Conservation (phyloP, 2,888 invertebrate species). For the Podotricha telesiphe region DNA sequence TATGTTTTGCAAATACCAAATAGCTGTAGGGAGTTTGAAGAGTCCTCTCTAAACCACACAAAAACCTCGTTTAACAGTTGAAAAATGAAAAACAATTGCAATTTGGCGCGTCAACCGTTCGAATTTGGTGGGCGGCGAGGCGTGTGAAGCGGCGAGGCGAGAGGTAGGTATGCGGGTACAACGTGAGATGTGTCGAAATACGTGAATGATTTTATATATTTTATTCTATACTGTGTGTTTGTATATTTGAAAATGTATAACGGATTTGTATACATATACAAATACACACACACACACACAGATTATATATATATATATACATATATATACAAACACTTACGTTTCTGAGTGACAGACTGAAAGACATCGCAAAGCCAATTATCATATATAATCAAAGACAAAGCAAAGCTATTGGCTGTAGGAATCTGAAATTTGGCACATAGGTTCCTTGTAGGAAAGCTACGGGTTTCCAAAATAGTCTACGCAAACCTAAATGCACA, state of each 20-base stretch:
- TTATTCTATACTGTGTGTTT: not conserved
- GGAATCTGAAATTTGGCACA: no score
- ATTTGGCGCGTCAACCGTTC: slow-evolving; percentile 78
- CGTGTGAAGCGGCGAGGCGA: slow-evolving; percentile 56
- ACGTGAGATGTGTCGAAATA: slow-evolving; percentile 16
- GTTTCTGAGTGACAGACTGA: no score
- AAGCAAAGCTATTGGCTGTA: no score
- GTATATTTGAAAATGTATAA: not conserved
- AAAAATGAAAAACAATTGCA: slow-evolving; percentile 80
- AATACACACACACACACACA: no score
- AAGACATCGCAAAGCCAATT: no score
- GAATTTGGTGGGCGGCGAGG: slow-evolving; percentile 71
- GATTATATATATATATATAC: no score
- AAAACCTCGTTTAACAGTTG: slow-evolving; percentile 64
- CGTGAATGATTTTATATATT: slow-evolving; percentile 1
- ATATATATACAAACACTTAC: no score
- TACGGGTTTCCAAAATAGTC: no score
- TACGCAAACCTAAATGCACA: no score
- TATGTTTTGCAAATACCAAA: slow-evolving; percentile 29
- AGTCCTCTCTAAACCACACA: slow-evolving; percentile 62
- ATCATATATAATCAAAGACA: no score
- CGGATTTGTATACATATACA: no score
- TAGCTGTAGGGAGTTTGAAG: slow-evolving; percentile 39
- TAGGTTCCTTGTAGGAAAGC: no score
- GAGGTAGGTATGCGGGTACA: slow-evolving; percentile 58